Evolutionary conservation across 2,797 vertebrate species (phyloP), one percentile per base, ranked within the genome.

Genomic region (Antrozous pallidus): DNA sequence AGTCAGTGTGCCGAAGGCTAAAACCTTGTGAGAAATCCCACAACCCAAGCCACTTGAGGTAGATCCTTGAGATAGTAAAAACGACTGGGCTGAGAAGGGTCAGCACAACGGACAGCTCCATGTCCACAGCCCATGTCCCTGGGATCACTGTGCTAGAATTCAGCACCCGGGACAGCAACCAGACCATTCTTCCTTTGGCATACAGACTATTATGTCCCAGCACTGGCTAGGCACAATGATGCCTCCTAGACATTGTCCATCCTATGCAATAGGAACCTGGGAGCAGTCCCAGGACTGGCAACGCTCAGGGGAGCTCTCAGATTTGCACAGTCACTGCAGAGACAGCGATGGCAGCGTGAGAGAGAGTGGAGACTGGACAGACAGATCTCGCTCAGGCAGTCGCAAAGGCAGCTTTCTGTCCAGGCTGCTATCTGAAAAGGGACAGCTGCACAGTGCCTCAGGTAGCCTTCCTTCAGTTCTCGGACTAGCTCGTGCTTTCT

Each of bases 361-460:
- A 90, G 98, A 99, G 70, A 97, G 94, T 87, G 98, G 98, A 5
- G 98, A 98, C 42, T 99, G 98, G 26, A 97, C 97, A 0, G 98
- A 99, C 65, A 99, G 98, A 51, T 98, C 98, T 97, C 96, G 97
- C 90, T 98, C 98, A 3, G 98, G 98, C 8, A 98, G 98, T 89
- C 98, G 98, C 84, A 99, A 99, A 95, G 98, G 98, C 94, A 99
- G 99, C 89, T 99, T 99, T 84, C 98, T 99, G 97, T 99, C 99
- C 56, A 98, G 99, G 77, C 98, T 98, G n/a, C 47, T 99, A 90
- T 98, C 98, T 0, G 99, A 99, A 61, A 98, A 95, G 61, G 93
- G 98, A 95, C 98, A 97, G 82, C 93, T 98, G 90, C 97, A 96
- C 71, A 98, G 98, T 85, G 96, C 97, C 11, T 98, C 98, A 9